Evolutionary conservation across 2,797 vertebrate species (phyloP).

Genomic region (Apogon talboti): DNA sequence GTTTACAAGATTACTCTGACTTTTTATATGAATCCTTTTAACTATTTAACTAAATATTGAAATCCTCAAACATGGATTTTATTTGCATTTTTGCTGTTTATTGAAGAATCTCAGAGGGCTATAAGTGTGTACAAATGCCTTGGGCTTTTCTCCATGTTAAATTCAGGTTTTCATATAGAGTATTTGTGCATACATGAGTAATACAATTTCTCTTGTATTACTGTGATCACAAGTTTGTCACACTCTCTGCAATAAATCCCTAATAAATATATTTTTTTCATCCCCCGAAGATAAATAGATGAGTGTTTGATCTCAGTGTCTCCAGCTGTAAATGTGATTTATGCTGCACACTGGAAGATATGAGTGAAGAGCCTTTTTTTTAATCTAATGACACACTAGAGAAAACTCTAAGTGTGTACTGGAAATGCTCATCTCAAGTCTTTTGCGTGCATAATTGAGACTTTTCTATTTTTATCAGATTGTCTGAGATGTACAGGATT

Average conservation of each 20-base stretch:
- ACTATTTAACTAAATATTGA: too few species aligned
- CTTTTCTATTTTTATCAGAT: constrained; percentile 20
- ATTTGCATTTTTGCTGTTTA: constrained; percentile 5
- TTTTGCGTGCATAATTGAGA: background rate
- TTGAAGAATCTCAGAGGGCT: background rate
- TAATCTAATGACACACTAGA: background rate
- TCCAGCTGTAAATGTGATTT: too few species aligned
- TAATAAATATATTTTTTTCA: background rate
- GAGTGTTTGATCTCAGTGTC: too few species aligned
- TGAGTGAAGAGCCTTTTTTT: background rate
- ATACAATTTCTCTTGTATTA: too few species aligned
- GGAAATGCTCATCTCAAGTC: background rate
- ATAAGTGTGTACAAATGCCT: background rate
- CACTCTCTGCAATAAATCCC: background rate
- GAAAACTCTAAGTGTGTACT: constrained; percentile 9
- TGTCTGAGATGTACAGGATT: constrained; percentile 30
- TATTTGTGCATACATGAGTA: too few species aligned
- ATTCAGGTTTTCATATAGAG: too few species aligned
- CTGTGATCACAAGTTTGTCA: background rate
- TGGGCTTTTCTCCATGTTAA: too few species aligned
- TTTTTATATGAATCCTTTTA: too few species aligned
- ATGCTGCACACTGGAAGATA: background rate
- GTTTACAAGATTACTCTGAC: background rate
- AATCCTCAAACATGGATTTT: background rate
- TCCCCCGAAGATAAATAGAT: too few species aligned